Base-by-base conservation (phyloP, 1,140 invertebrate genomes). In the Geopemphigus sp. region DNA sequence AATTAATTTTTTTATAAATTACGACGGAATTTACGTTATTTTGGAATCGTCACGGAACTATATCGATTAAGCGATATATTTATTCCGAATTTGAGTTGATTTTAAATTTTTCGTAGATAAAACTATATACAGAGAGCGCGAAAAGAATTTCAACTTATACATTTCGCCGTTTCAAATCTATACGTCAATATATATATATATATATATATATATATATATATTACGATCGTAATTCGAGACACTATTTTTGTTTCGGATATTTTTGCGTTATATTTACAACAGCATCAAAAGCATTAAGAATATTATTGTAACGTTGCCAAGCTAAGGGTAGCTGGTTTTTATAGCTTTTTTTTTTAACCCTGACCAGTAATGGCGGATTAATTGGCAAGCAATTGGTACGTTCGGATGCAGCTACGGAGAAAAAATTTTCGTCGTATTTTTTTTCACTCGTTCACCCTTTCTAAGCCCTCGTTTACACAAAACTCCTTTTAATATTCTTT, bases 231-330 rank as follows among this genome's bases (percentile, higher is more conserved):
- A 8, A 39, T 39, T 39, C 32, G 32, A 50, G 11, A 50, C 47
- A 50, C 14, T 50, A 12, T 63, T 26, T 29, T 14, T n/a, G 39
- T 78, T 61, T 26, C 39, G n/a, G 45, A 68, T 50, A 68, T 24
- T 59, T 59, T 61, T 32, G 50, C 61, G 63, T 24, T 50, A 63
- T 26, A 63, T n/a, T 63, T 50, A 78, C 74, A 63, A 50, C 74
- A 45, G 54, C 4, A 26, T 78, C 14, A 17, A 29, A 50, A 63
- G 74, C 74, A 50, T 78, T 78, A 63, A 78, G 57, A 63, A 78
- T 61, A 78, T 78, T 63, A 78, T 78, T 78, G 74, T 78, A 78
- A 78, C 74, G 32, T 78, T 78, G 74, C 74, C 74, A 78, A 72
- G 74, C 17, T 24, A 63, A 78, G 57, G 57, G 74, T 78, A 50